These are phyloP conservation scores for Drosophila equinoxialis DNA, from an alignment of 1,140 invertebrate species.

Conservation along the genomic window DNA sequence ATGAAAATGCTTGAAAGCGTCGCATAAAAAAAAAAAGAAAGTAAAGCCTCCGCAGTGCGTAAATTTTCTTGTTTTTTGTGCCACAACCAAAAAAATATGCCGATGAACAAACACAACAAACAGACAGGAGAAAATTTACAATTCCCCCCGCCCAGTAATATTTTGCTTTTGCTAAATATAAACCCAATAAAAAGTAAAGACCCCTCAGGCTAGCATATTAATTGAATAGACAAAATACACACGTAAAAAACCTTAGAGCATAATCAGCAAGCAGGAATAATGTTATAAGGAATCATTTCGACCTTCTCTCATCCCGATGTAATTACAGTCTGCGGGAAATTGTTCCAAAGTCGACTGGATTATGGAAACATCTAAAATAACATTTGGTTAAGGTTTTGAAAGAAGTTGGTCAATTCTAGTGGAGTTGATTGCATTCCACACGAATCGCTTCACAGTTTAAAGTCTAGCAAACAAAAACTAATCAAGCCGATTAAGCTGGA, in stretches of 20 bases:
- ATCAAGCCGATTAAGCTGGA: too few relatives aligned
- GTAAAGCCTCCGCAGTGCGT: constrained; percentile 68
- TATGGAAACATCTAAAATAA: too few relatives aligned
- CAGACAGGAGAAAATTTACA: constrained; percentile 1
- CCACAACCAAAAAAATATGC: constrained; percentile 1
- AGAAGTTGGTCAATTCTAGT: too few relatives aligned
- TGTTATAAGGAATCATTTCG: not conserved
- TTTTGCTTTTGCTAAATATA: not conserved
- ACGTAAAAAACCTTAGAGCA: not conserved
- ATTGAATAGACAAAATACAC: not conserved
- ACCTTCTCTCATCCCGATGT: too few relatives aligned
- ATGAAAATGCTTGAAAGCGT: constrained; percentile 38
- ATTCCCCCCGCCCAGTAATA: not conserved
- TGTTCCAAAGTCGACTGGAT: too few relatives aligned
- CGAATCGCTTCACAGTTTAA: too few relatives aligned
- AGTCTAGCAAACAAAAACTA: too few relatives aligned
- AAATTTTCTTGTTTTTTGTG: constrained; percentile 52
- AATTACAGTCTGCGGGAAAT: too few relatives aligned
- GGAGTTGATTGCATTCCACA: too few relatives aligned
- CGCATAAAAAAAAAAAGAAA: constrained; percentile 60
- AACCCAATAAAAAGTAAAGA: not conserved
- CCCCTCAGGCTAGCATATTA: not conserved
- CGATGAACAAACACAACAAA: not conserved
- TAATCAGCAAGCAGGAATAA: not conserved
- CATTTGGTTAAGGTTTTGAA: too few relatives aligned